Base-by-base conservation (phyloP, 1,140 invertebrate species). In the Apis dorsata region DNA sequence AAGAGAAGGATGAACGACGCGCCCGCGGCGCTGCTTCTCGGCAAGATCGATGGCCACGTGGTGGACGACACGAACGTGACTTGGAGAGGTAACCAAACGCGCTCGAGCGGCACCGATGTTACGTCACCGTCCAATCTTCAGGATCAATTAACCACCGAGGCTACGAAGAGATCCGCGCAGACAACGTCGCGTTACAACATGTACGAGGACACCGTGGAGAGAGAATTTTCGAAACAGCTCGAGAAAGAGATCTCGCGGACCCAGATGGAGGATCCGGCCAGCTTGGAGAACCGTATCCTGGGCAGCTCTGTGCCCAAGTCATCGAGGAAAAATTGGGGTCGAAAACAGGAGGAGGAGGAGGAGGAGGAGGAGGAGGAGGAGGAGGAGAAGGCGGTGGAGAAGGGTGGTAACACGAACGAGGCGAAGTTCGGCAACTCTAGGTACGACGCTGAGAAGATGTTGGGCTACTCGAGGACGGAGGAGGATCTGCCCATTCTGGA, bases 391-490 rank as follows among this genome's bases (percentile, higher is more conserved):
- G 4, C 2, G 34, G 34, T 3, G 34, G 8, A 28, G n/a, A 5
- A 15, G 34, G 34, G 34, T n/a, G 44, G 1, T 19, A 55, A 0
- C 5, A 2, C 5, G 21, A 74, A 17, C 49, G 71, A 65, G 60
- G 17, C n/a, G 9, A 79, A 57, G 28, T 59, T 83, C 13, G 55
- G 71, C 17, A 76, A 57, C 17, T 83, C 79, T 21, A 79, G 75
- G 71, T 91, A 90, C 70, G 91, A 92, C 69, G 89, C 88, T 4
- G 91, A 91, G 53, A 92, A 89, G 60, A 93, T 93, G 90, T 79
- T 93, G 3, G 92, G 92, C 9, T 93, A 93, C 73, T 91, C 91
- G 49, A 86, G 89, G 19, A 91, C 91, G 4, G 90, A 88, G 19
- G 91, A 92, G 66, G 91, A 91, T 9, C 66, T 92, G 4, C 92